phyloP scores from a whole-genome alignment of 2,797 vertebrate genomes.

The Urophycis tenuis region DNA sequence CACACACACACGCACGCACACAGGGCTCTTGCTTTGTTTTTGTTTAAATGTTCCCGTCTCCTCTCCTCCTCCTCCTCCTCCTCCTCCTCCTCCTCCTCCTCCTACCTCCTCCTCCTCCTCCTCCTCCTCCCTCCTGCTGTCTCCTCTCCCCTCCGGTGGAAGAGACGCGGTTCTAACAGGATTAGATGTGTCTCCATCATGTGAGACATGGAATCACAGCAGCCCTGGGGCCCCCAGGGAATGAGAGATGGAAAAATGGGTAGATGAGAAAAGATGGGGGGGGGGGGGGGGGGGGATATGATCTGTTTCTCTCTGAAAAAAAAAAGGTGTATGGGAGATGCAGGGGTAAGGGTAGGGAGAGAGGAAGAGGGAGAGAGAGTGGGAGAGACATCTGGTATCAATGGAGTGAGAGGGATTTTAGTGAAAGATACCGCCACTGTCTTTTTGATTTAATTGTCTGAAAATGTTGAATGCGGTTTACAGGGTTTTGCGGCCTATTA shows the following conservation, averaged over 20 bases:
- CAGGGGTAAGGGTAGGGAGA: constrained; percentile 38
- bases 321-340: constrained; percentile 66
- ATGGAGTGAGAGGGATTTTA: constrained; percentile 35
- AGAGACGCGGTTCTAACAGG: constrained; percentile 63
- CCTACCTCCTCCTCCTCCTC: constrained; percentile 50
- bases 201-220: constrained; percentile 66
- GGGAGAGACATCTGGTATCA: constrained; percentile 40
- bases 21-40: constrained; percentile 24
- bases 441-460: background rate
- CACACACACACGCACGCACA: constrained; percentile 27
- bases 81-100: constrained; percentile 42
- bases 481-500: constrained; percentile 25
- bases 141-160: constrained; percentile 45
- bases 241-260: constrained; percentile 28
- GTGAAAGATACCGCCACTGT: background rate
- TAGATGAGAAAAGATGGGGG: constrained; percentile 10
- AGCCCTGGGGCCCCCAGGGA: constrained; percentile 46
- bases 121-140: constrained; percentile 42
- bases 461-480: constrained; percentile 17
- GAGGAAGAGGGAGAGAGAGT: constrained; percentile 38
- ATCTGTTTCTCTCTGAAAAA: constrained; percentile 37
- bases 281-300: constrained; percentile 42
- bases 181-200: constrained; percentile 69
- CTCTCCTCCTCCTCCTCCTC: constrained; percentile 48
- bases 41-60: constrained; percentile 34